phyloP scores from a whole-genome alignment of 1,140 invertebrate species.

The Plodia interpunctella region DNA sequence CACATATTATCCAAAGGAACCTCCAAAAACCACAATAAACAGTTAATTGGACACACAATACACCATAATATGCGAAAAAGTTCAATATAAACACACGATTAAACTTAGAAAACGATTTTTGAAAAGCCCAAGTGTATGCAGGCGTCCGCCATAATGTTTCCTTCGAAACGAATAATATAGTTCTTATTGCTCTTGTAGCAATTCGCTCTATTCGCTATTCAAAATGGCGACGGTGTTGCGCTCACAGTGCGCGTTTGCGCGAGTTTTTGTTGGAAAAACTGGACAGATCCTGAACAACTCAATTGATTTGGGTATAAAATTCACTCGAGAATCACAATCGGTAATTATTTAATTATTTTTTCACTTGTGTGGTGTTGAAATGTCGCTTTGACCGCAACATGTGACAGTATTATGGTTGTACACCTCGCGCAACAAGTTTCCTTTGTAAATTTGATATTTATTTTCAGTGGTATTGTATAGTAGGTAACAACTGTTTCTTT shows the following conservation, averaged over 20 bases:
- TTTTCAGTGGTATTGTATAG: slow-evolving; percentile 23
- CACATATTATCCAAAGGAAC: slow-evolving; percentile 68
- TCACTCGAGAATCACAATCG: slow-evolving; percentile 56
- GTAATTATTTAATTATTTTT: slow-evolving; percentile 74
- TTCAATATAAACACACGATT: slow-evolving; percentile 76
- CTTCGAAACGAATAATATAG: slow-evolving; percentile 77
- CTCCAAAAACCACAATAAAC: slow-evolving; percentile 72
- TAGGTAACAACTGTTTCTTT: too few species aligned
- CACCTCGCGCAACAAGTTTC: slow-evolving; percentile 50
- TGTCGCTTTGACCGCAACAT: slow-evolving; percentile 71
- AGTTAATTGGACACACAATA: slow-evolving; percentile 66
- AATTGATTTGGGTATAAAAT: slow-evolving; percentile 61
- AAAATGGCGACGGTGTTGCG: slow-evolving; percentile 77
- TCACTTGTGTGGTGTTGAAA: slow-evolving; percentile 54
- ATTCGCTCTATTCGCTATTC: slow-evolving; percentile 78
- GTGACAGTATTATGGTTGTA: slow-evolving; percentile 75
- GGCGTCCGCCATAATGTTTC: slow-evolving; percentile 78
- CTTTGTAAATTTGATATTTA: slow-evolving; percentile 26
- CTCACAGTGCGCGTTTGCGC: slow-evolving; percentile 70
- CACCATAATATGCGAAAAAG: slow-evolving; percentile 77
- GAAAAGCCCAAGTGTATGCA: slow-evolving; percentile 77
- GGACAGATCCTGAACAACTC: slow-evolving; percentile 65
- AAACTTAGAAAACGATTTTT: slow-evolving; percentile 78
- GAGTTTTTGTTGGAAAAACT: slow-evolving; percentile 70
- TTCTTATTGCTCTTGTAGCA: slow-evolving; percentile 76